Conservation (phyloP, 2,797 vertebrate species). For the Urosaurus nigricauda region DNA sequence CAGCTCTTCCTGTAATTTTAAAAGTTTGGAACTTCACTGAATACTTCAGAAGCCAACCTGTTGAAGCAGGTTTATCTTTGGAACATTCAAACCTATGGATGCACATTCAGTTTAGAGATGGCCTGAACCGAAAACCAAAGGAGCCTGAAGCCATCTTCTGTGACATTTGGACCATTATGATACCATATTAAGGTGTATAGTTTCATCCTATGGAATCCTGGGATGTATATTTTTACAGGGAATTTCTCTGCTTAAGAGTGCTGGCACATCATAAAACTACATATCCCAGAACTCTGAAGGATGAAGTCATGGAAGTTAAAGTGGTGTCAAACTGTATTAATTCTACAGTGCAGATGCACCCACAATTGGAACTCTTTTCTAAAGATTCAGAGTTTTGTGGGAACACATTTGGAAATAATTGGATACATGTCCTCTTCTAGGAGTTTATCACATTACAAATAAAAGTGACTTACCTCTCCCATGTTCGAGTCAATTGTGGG, state of each 20-base stretch:
- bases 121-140: not conserved
- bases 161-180: not conserved
- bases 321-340: too few species aligned
- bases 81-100: not conserved
- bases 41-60: conserved; percentile 8
- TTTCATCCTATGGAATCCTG: too few species aligned
- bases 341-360: not conserved
- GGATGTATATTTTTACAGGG: too few species aligned
- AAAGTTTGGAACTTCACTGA: conserved; percentile 5
- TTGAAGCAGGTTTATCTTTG: not conserved
- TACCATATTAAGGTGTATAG: too few species aligned
- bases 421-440: not conserved
- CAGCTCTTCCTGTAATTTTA: conserved; percentile 23
- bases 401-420: not conserved
- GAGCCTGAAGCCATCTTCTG: not conserved
- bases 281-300: too few species aligned
- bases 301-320: too few species aligned
- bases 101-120: not conserved
- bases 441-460: too few species aligned
- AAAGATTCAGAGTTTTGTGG: not conserved
- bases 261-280: too few species aligned
- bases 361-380: not conserved
- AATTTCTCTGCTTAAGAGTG: too few species aligned
- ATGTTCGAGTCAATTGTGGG: too few species aligned
- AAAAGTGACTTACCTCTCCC: too few species aligned